Evolutionary conservation across 2,888 invertebrate genomes (phyloP).

Genomic region (Erannis defoliaria): DNA sequence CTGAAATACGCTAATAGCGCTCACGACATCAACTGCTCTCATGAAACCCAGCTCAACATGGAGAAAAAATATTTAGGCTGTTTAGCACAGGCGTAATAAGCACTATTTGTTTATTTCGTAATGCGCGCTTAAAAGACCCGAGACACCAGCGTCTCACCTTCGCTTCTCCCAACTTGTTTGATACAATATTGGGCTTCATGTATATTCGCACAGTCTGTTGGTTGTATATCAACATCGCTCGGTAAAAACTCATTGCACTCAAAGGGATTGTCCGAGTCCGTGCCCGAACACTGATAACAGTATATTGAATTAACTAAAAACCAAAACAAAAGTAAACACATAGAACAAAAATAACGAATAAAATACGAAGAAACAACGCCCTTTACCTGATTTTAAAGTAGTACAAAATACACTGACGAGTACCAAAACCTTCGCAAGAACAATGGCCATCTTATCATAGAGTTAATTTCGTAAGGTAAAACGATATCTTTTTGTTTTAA

Average conservation of each 20-base stretch:
- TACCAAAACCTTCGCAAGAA: slow-evolving; percentile 45
- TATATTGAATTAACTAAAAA: slow-evolving; percentile 88
- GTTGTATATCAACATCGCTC: slow-evolving; percentile 88
- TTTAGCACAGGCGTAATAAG: too few relatives aligned
- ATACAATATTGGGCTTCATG: slow-evolving; percentile 96
- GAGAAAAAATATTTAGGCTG: too few relatives aligned
- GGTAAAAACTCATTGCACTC: slow-evolving; percentile 94
- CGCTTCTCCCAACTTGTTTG: slow-evolving; percentile 96
- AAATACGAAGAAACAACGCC: slow-evolving; percentile 58
- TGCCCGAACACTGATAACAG: slow-evolving; percentile 97
- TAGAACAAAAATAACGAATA: slow-evolving; percentile 50
- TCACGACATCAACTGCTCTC: too few relatives aligned
- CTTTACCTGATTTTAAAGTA: slow-evolving; percentile 64
- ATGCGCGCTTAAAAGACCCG: too few relatives aligned
- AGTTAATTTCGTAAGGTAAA: slow-evolving; percentile 10
- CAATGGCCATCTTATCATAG: slow-evolving; percentile 47
- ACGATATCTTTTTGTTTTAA: background rate
- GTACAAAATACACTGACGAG: slow-evolving; percentile 51
- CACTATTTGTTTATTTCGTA: too few relatives aligned
- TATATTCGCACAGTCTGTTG: slow-evolving; percentile 91
- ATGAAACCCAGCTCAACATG: too few relatives aligned
- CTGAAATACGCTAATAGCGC: too few relatives aligned
- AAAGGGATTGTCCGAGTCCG: slow-evolving; percentile 91
- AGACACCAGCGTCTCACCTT: slow-evolving; percentile 87
- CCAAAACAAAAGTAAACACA: slow-evolving; percentile 51